Evolutionary conservation across 1,140 invertebrate genomes (phyloP).

Genomic region (Scaptodrosophila lebanonensis): DNA sequence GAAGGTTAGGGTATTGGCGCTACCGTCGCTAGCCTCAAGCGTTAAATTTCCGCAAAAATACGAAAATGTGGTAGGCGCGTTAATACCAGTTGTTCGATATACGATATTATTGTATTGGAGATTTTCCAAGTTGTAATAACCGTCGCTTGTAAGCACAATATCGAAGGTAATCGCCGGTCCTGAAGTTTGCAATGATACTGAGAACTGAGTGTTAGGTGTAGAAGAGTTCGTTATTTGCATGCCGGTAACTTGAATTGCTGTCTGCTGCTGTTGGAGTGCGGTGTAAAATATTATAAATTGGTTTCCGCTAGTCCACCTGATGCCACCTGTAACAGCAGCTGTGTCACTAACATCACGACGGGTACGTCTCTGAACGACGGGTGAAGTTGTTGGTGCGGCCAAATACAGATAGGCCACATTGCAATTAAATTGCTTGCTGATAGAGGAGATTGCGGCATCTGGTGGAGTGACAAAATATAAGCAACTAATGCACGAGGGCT

Average conservation of each 20-base stretch:
- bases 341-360: conserved; percentile 41
- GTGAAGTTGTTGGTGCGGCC: conserved; percentile 45
- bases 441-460: conserved; percentile 65
- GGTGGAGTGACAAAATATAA: conserved; percentile 32
- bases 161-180: conserved; percentile 43
- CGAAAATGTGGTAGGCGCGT: conserved; percentile 63
- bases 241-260: conserved; percentile 1
- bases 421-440: conserved; percentile 57
- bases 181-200: conserved; percentile 24
- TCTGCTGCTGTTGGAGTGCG: conserved; percentile 22
- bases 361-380: conserved; percentile 43
- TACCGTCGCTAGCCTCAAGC: conserved; percentile 11
- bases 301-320: conserved; percentile 14
- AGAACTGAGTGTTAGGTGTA: conserved; percentile 26
- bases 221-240: conserved; percentile 34
- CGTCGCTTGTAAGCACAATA: conserved; percentile 32
- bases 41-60: conserved; percentile 64
- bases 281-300: conserved; percentile 58
- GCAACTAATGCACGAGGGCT: too few species aligned
- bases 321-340: conserved; percentile 33
- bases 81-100: conserved; percentile 34
- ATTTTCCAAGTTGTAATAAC: conserved; percentile 59
- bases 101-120: conserved; percentile 25
- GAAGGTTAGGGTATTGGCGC: conserved; percentile 38
- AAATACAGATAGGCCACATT: conserved; percentile 68